These are phyloP conservation scores for Noctua comes DNA, from an alignment of 2,888 invertebrate genomes.

Conservation along the genomic window DNA sequence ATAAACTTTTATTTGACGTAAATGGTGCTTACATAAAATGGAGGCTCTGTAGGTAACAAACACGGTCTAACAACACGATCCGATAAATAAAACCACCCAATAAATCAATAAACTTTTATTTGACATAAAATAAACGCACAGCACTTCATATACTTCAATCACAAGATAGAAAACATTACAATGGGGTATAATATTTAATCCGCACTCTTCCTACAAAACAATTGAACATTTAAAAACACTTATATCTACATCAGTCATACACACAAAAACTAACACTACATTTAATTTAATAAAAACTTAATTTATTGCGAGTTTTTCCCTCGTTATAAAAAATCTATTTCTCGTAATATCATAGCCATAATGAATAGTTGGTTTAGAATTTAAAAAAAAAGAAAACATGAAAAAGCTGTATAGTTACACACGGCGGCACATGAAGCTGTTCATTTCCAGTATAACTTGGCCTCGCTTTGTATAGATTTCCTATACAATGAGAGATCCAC, in stretches of 20 bases:
- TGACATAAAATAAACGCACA: constrained; percentile 73
- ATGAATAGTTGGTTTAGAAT: neutral
- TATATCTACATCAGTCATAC: constrained; percentile 70
- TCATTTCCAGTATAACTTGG: too few relatives aligned
- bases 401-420: neutral
- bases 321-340: neutral
- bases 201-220: constrained; percentile 63
- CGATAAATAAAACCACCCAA: constrained; percentile 36
- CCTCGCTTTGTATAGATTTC: too few relatives aligned
- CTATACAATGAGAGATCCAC: too few relatives aligned
- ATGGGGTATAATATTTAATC: constrained; percentile 62
- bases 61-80: neutral
- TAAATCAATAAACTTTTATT: constrained; percentile 71
- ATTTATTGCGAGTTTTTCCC: constrained; percentile 18
- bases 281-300: constrained; percentile 36
- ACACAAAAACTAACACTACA: constrained; percentile 54
- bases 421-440: too few relatives aligned
- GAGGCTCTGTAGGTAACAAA: too few relatives aligned
- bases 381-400: neutral
- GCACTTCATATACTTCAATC: constrained; percentile 71
- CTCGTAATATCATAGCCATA: constrained; percentile 45
- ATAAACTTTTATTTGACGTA: constrained; percentile 71
- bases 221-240: constrained; percentile 67
- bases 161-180: constrained; percentile 72
- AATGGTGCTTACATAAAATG: too few relatives aligned